Evolutionary conservation across 2,797 vertebrate species (phyloP), one percentile per base, ranked within the genome.

Genomic region (Falco rusticolus): DNA sequence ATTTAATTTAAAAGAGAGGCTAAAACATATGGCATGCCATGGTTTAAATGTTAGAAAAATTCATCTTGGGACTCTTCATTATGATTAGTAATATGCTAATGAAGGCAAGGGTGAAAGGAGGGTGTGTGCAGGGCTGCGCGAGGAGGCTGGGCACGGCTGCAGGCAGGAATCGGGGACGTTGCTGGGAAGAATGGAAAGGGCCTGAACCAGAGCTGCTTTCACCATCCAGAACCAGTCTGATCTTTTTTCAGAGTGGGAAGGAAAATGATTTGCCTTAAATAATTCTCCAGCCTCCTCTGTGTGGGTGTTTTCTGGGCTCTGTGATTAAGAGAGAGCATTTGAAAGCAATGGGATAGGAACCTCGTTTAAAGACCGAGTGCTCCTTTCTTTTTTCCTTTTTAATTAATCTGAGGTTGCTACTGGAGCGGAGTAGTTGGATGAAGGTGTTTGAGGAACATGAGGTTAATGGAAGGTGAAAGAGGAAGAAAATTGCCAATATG

Each of bases 401-500:
- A 97, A 96, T 96, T 96, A 94, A 84, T 95, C 72, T 72, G 90
- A 90, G 96, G 95, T 91, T 90, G 90, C 70, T 87, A 6, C 91
- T 12, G 5, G 75, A 89, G 78, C 2, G 34, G 60, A 96, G 81
- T 1, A 61, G 85, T 60, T 74, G 93, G 85, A 56, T 82, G 94
- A 91, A 95, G 92, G 92, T 92, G 90, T 92, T 91, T 91, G 89
- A 94, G 91, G 90, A 96, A 54, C 78, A 72, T 0, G 83, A 94
- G 93, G 94, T 96, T 97, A 96, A 91, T 89, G 80, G 93, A 82
- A 94, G 91, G 95, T 96, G 95, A 96, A 77, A 50, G 85, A 90
- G 77, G 74, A 87, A 70, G 20, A 6, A n/a, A 8, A 26, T 4
- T 71, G 77, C 72, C 61, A 16, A 1, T 24, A 9, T 0, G 17